These are phyloP conservation scores for Axis porcinus DNA, from an alignment of 2,113 vertebrate species.

Conservation along the genomic window DNA sequence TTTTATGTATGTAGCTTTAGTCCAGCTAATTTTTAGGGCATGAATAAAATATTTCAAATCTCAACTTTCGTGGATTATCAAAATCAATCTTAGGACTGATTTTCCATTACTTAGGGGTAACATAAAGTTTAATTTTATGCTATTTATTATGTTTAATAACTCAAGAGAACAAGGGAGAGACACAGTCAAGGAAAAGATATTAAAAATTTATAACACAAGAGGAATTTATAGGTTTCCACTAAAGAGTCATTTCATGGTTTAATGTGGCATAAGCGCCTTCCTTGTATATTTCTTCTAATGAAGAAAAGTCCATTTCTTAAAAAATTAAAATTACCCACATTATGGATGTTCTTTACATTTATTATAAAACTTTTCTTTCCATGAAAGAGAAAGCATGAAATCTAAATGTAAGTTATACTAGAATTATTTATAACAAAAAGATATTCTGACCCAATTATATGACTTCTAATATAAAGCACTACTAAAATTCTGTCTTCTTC, in stretches of 20 bases:
- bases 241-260: constrained; percentile 59
- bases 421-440: constrained; percentile 42
- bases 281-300: constrained; percentile 52
- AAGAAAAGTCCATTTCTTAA: constrained; percentile 39
- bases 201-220: constrained; percentile 62
- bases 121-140: constrained; percentile 75
- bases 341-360: constrained; percentile 27
- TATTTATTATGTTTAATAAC: constrained; percentile 74
- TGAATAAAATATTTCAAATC: constrained; percentile 76
- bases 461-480: neutral
- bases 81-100: constrained; percentile 70
- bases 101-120: constrained; percentile 72
- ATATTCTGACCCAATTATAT: neutral
- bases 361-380: constrained; percentile 45
- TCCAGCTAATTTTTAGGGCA: constrained; percentile 70
- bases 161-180: constrained; percentile 52
- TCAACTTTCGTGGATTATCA: constrained; percentile 70
- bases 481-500: neutral
- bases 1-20: constrained; percentile 65
- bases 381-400: neutral
- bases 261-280: constrained; percentile 2
- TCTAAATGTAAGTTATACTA: neutral
- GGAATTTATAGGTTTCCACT: constrained; percentile 63
- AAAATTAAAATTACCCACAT: constrained; percentile 18
- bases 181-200: constrained; percentile 58